Evolutionary conservation across 2,797 vertebrate genomes (phyloP).

Genomic region (Allobates femoralis): DNA sequence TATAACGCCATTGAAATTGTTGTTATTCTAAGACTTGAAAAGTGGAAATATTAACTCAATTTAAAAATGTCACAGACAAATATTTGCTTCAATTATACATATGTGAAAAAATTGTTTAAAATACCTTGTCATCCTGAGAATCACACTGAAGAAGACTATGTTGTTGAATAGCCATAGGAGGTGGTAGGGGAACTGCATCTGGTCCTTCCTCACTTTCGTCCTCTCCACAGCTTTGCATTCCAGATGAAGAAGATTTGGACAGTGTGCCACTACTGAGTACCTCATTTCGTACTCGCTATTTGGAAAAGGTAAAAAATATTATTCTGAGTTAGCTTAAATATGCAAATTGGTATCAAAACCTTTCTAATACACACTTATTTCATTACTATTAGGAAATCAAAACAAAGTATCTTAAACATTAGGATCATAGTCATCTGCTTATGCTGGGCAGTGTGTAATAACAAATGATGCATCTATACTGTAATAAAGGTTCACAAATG

Average conservation of each 20-base stretch:
- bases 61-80: not conserved
- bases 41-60: no score
- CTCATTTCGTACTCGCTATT: slow-evolving; percentile 95
- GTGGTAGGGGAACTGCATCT: slow-evolving; percentile 92
- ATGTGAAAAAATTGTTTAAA: not conserved
- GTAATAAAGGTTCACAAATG: no score
- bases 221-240: slow-evolving; percentile 99
- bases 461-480: no score
- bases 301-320: not conserved
- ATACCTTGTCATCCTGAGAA: slow-evolving; percentile 97
- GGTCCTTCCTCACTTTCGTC: slow-evolving; percentile 97
- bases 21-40: no score
- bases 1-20: not conserved
- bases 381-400: not conserved
- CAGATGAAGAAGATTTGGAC: slow-evolving; percentile 97
- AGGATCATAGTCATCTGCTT: no score
- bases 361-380: not conserved
- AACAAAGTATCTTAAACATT: no score
- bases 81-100: not conserved
- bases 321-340: not conserved
- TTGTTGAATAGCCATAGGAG: slow-evolving; percentile 98
- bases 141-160: slow-evolving; percentile 97
- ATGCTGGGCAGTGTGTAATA: no score
- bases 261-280: slow-evolving; percentile 96
- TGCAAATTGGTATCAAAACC: not conserved